Evolutionary conservation across 2,888 invertebrate species (phyloP), one percentile per base, ranked within the genome.

Genomic region (Orgyia antiqua): DNA sequence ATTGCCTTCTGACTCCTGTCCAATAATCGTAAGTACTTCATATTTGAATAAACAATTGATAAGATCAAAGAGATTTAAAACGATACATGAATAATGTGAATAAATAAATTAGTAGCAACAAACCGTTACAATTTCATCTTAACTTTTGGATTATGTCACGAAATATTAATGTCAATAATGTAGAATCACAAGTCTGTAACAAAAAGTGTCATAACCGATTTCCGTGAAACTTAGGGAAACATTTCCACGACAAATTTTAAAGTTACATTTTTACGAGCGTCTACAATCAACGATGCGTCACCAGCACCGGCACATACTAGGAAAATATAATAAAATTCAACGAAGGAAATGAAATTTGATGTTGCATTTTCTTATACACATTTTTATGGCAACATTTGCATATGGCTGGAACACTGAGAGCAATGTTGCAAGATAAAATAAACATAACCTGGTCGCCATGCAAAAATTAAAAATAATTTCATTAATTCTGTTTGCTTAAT

Each of bases 251-350:
- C 49, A 46, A 49, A 45, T 45, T 46, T 43, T 55, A 53, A 53
- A 52, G 46, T 51, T 42, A 27, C 34, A 47, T 56, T 65, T 67
- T 67, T 64, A 69, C 62, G 53, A 54, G 53, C 55, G 50, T 53
- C 69, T 63, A 71, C 70, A 73, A 75, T 71, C 69, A 71, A 49
- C 45, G 46, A 38, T 42, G 52, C 61, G 73, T 78, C 78, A 67
- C 50, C 43, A 54, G 51, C 71, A 73, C 54, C n/a, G n/a, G n/a
- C n/a, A n/a, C n/a, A n/a, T n/a, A 67, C 68, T 67, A 64, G 54
- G 46, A 62, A 56, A 56, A 58, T 58, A 69, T 70, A 68, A 75
- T 70, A 68, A 70, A 74, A 75, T 67, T 59, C 58, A 50, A 52
- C 36, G 58, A 47, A 61, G 64, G 64, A 71, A 71, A 72, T 69